Evolutionary conservation across 2,888 invertebrate genomes (phyloP), one percentile per base, ranked within the genome.

Genomic region (Morpho deidamia): DNA sequence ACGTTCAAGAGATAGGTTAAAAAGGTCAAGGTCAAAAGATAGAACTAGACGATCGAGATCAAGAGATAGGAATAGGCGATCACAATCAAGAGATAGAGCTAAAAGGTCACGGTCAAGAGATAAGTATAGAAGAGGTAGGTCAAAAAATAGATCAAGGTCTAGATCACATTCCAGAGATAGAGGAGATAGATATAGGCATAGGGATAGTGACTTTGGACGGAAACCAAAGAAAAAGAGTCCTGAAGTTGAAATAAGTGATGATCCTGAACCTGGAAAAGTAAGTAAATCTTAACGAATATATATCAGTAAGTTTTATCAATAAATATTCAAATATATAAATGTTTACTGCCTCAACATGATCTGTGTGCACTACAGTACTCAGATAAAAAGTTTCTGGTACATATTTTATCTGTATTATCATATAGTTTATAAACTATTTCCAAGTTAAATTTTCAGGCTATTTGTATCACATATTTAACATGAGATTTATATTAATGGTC

Each of bases 251-350:
- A 80, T 94, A 64, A 92, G 92, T 53, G 93, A 94, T 69, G 95
- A 95, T 69, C 95, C 95, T 0, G 94, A 95, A 63, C 91, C 94
- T 4, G 95, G 95, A 0, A 95, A 95, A 71, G 91, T 92, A 75
- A 72, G 69, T 23, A 23, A 23, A 23, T 23, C 1, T 23, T 23
- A 23, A 23, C 3, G 23, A 23, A 1, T 5, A 23, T n/a, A n/a
- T 23, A 1, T 1, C 23, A 23, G 23, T 23, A 23, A 23, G 3
- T 23, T 23, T 23, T 23, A 23, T 23, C 23, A 23, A 23, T 1
- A 23, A 23, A 23, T 23, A 23, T 5, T 23, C 23, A 23, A 23
- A 23, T 1, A 23, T 23, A 23, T 5, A 23, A n/a, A n/a, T n/a
- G n/a, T n/a, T 23, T 23, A 3, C 23, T 23, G 23, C 23, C 23